Evolutionary conservation across 2,888 invertebrate species (phyloP).

Genomic region (Andrena bucephala): DNA sequence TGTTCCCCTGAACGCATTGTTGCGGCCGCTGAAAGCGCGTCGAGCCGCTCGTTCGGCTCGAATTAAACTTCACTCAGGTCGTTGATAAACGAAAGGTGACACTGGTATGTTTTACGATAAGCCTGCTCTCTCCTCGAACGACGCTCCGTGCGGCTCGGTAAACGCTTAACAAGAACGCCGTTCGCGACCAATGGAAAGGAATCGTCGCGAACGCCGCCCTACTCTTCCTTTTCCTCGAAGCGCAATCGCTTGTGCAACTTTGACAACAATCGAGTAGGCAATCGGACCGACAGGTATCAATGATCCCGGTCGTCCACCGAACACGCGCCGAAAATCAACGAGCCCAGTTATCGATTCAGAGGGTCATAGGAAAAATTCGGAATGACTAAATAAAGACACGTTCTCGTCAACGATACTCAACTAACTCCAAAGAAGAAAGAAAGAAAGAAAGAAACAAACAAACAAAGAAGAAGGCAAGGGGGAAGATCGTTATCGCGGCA

Average conservation of each 20-base stretch:
- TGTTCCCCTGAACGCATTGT: slow-evolving; percentile 39
- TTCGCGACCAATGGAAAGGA: slow-evolving; percentile 13
- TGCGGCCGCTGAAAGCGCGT: slow-evolving; percentile 49
- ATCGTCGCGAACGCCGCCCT: slow-evolving; percentile 10
- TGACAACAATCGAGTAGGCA: background rate
- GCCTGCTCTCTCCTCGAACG: slow-evolving; percentile 53
- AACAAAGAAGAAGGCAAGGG: background rate
- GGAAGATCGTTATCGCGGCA: slow-evolving; percentile 18
- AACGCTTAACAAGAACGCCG: slow-evolving; percentile 28
- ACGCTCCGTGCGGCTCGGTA: slow-evolving; percentile 23
- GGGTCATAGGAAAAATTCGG: background rate
- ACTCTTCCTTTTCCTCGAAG: slow-evolving; percentile 2
- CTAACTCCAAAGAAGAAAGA: background rate
- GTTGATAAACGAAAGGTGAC: slow-evolving; percentile 82
- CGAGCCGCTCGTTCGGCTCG: slow-evolving; percentile 65
- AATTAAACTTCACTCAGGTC: slow-evolving; percentile 77
- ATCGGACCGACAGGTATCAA: too few species aligned
- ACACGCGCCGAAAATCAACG: background rate
- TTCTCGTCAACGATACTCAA: background rate
- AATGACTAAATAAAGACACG: background rate
- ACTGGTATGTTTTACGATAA: slow-evolving; percentile 80
- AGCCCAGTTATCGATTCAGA: background rate
- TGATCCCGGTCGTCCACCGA: background rate
- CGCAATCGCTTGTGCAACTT: background rate
- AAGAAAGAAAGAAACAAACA: background rate